phyloP scores from a whole-genome alignment of 2,888 invertebrate genomes.

The Agrotis clavis region DNA sequence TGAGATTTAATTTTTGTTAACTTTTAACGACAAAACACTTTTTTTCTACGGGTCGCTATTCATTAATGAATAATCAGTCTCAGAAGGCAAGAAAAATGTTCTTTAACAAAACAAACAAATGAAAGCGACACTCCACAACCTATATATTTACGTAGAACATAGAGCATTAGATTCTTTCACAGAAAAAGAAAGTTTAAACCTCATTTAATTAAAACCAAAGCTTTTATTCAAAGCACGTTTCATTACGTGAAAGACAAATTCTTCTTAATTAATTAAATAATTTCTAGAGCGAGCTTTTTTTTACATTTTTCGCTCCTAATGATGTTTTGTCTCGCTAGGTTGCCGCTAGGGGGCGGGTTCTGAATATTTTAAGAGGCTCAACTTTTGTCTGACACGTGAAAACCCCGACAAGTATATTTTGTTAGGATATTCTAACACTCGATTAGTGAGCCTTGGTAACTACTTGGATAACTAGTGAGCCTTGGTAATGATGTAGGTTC shows the following conservation, averaged over 20 bases:
- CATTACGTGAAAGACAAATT: conserved; percentile 78
- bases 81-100: no score
- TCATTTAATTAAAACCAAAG: conserved; percentile 77
- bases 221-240: conserved; percentile 78
- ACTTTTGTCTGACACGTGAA: conserved; percentile 70
- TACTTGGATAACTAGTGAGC: conserved; percentile 11
- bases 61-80: no score
- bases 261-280: conserved; percentile 80
- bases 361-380: conserved; percentile 78
- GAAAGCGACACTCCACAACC: conserved; percentile 25
- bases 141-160: conserved; percentile 37
- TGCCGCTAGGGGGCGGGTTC: conserved; percentile 47
- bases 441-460: conserved; percentile 6
- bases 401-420: conserved; percentile 49
- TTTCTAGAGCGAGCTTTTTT: conserved; percentile 72
- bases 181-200: conserved; percentile 58
- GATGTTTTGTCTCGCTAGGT: conserved; percentile 72
- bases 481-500: conserved; percentile 15
- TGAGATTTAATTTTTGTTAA: no score
- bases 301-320: conserved; percentile 69
- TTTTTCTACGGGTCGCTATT: no score
- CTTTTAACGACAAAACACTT: no score
- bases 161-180: conserved; percentile 34
- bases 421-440: conserved; percentile 19
- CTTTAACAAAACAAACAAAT: conserved; percentile 14